Conservation (phyloP, 2,888 invertebrate genomes). For the Harpagoxenus sublaevis region DNA sequence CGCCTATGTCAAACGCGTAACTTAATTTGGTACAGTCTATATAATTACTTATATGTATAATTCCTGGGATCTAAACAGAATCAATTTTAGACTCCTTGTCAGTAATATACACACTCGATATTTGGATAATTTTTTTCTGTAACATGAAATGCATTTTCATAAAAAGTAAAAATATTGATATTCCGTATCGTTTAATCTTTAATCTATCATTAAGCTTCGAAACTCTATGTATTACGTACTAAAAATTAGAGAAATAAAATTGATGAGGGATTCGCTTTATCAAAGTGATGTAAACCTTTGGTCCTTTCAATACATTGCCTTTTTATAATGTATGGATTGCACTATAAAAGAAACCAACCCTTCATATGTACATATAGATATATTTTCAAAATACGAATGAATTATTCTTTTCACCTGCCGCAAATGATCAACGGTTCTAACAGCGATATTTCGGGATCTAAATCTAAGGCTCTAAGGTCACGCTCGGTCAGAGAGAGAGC, state of each 20-base stretch:
- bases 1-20: background rate
- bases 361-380: background rate
- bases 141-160: too few relatives aligned
- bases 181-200: background rate
- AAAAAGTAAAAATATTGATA: background rate
- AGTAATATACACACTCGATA: background rate
- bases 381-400: background rate
- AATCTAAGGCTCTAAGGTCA: constrained; percentile 4
- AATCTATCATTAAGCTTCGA: background rate
- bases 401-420: background rate
- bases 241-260: background rate
- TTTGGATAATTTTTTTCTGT: background rate
- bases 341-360: too few relatives aligned
- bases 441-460: background rate
- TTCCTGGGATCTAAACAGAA: background rate
- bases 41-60: background rate
- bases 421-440: background rate
- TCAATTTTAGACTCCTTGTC: background rate
- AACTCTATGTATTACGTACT: too few relatives aligned
- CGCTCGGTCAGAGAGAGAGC: background rate
- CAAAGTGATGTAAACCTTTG: background rate
- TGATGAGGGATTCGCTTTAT: background rate
- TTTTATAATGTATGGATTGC: background rate
- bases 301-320: background rate
- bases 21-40: background rate